These are phyloP conservation scores for Bombus impatiens DNA, from an alignment of 1,140 invertebrate genomes.

Conservation along the genomic window DNA sequence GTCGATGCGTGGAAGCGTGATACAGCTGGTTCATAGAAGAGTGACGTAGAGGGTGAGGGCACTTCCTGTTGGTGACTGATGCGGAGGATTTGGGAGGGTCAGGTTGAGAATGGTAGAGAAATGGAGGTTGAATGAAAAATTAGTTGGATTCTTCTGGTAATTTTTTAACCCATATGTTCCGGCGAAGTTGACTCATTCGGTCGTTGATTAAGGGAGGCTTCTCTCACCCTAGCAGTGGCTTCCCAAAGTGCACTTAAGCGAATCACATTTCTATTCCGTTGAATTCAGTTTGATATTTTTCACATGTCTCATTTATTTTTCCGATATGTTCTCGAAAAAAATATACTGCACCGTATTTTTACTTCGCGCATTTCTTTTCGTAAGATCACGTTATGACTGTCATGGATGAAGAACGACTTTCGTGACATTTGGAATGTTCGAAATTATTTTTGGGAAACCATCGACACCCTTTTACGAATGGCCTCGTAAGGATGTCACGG, in stretches of 20 bases:
- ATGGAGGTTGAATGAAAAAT: neutral
- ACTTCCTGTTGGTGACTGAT: conserved; percentile 37
- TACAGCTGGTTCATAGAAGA: conserved; percentile 9
- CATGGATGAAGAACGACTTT: neutral
- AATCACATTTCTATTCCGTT: neutral
- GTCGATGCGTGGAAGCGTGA: neutral
- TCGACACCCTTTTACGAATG: conserved; percentile 28
- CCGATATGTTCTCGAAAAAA: too few species aligned
- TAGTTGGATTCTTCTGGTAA: neutral
- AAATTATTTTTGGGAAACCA: conserved; percentile 53
- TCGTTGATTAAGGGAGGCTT: neutral
- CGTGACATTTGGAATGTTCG: neutral
- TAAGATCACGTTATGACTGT: neutral
- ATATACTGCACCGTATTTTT: too few species aligned
- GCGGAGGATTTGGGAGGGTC: neutral
- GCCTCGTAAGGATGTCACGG: conserved; percentile 15
- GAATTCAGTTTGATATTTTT: neutral
- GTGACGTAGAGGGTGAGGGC: neutral
- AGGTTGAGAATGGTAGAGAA: neutral
- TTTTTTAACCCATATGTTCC: neutral
- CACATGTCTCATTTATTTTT: neutral
- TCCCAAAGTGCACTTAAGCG: too few species aligned
- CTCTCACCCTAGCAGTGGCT: too few species aligned
- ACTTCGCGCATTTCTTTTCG: too few species aligned
- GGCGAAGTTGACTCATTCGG: neutral